Percentiles rank a stretch among this genome's conserved stretches.
phyloP scores from a whole-genome alignment of 2,888 invertebrate genomes.

The Laspeyria flexula region DNA sequence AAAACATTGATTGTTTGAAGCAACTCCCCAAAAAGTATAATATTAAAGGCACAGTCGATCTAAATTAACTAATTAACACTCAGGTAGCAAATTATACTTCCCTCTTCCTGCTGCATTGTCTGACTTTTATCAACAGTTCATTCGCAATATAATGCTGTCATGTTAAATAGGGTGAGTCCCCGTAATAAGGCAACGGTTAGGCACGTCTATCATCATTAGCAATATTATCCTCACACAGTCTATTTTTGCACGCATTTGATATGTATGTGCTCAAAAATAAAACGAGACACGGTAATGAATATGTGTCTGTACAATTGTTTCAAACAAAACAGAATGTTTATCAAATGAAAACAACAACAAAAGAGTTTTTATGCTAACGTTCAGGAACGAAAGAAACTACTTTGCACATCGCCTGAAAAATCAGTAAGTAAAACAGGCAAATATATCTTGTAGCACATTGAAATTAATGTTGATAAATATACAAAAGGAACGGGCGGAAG shows the following conservation, averaged over 20 bases:
- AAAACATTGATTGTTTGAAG: too few species aligned
- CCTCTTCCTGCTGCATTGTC: constrained; percentile 18
- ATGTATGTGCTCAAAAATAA: constrained; percentile 38
- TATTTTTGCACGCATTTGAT: constrained; percentile 54
- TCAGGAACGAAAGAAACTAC: neutral
- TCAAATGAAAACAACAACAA: neutral
- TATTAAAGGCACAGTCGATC: neutral
- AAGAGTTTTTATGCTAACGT: too few species aligned
- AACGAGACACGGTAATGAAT: constrained; percentile 34
- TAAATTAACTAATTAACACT: constrained; percentile 12
- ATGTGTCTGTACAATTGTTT: constrained; percentile 29
- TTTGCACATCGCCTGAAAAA: constrained; percentile 18
- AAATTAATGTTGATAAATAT: constrained; percentile 84
- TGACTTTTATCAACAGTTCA: constrained; percentile 27
- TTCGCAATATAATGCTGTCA: constrained; percentile 39
- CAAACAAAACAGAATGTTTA: constrained; percentile 10
- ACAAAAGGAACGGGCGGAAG: constrained; percentile 72
- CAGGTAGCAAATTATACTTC: constrained; percentile 7
- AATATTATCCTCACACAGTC: constrained; percentile 29
- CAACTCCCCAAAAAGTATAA: too few species aligned
- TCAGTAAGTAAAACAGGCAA: constrained; percentile 49
- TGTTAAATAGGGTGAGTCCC: constrained; percentile 39
- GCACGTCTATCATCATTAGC: constrained; percentile 68
- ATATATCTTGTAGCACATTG: constrained; percentile 71
- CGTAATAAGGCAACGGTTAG: constrained; percentile 58